Base-by-base conservation (phyloP, 2,888 invertebrate genomes). In the Sericinus montela region DNA sequence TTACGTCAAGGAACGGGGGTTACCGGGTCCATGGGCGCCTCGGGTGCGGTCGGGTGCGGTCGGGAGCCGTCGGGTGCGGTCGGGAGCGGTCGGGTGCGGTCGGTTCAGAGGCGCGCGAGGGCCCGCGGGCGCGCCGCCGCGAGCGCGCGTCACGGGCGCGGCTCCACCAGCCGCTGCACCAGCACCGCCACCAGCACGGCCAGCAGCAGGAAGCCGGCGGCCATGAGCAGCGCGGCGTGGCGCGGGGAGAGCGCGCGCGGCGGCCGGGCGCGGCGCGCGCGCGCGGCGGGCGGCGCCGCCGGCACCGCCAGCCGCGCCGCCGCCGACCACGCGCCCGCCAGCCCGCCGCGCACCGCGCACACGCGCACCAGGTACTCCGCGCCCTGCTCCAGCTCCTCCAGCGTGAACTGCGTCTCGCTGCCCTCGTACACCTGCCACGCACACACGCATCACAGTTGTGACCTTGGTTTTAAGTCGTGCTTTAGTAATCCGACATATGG, bases 341-440 rank as follows among this genome's bases (percentile, higher is more conserved):
- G 89, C 63, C 91, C 90, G 44, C 82, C 84, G 62, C 97, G 91
- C 64, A 96, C 91, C 23, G 94, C 93, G 81, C 94, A 93, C 56
- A 97, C 95, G 47, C 96, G 92, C 64, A 94, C 92, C 64, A 87
- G 84, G 84, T 96, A 96, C 72, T 94, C 94, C 47, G 91, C 91
- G 64, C 94, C 94, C 44, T 93, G 90, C 63, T 94, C 93, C 71
- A 97, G 90, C 70, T 93, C 92, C 81, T 91, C 89, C 73, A 93
- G 79, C 73, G 89, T 89, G 72, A 89, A 91, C 78, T 90, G 91
- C 49, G 91, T 87, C 60, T 91, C 93, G 52, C 84, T 67, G 48
- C 94, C 94, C 62, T 90, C 89, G 77, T 93, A 94, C 62, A 93
- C 91, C 93, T 94, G 78, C 29, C 8, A n/a, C 1, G n/a, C 5